phyloP scores from a whole-genome alignment of 2,113 vertebrate genomes.

The Stercorarius parasiticus region DNA sequence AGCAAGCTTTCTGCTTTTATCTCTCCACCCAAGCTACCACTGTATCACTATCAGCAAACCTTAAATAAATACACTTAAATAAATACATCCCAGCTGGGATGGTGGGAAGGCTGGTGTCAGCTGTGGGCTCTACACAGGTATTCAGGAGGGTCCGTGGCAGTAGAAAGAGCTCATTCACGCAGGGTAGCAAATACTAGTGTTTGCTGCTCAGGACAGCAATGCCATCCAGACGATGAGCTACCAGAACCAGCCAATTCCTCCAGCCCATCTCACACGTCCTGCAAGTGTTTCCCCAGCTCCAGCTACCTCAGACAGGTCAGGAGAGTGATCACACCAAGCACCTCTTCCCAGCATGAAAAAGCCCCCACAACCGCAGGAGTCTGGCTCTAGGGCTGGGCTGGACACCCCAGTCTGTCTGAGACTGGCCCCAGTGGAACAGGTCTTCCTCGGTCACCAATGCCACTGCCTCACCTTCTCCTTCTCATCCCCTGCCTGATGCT shows the following conservation, averaged over 20 bases:
- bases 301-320: not conserved
- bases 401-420: not conserved
- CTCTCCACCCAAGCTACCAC: not conserved
- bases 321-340: not conserved
- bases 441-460: not conserved
- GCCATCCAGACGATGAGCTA: not conserved
- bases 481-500: not conserved
- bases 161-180: not conserved
- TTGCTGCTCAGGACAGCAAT: not conserved
- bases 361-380: accelerated
- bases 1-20: not conserved
- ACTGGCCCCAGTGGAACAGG: not conserved
- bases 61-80: not conserved
- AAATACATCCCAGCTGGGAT: not conserved
- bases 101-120: not conserved
- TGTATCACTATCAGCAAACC: not conserved
- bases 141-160: not conserved
- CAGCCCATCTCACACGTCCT: not conserved
- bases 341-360: not conserved
- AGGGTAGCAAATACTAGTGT: not conserved
- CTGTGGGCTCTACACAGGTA: not conserved
- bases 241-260: not conserved
- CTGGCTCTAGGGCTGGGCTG: not conserved
- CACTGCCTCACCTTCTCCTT: conserved; percentile 34
- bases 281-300: not conserved